These are phyloP conservation scores for Drosophila aldrichi DNA, from an alignment of 2,888 invertebrate genomes.

Conservation along the genomic window DNA sequence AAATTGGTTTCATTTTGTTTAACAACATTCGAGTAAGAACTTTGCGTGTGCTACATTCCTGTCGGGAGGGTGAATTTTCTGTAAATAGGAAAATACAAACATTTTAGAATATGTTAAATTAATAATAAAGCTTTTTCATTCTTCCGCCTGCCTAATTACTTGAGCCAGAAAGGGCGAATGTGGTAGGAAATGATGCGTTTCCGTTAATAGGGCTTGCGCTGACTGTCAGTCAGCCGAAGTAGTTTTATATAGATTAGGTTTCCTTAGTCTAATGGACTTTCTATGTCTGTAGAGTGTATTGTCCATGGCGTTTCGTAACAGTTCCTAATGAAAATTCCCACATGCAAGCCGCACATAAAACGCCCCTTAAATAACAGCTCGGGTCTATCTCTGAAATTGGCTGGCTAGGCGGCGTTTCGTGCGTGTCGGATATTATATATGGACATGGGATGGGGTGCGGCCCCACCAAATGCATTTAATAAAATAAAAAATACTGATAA, in stretches of 20 bases:
- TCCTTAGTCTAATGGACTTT: slow-evolving; percentile 35
- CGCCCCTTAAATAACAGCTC: slow-evolving; percentile 50
- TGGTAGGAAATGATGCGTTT: slow-evolving; percentile 6
- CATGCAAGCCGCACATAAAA: slow-evolving; percentile 78
- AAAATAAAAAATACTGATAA: slow-evolving; percentile 68
- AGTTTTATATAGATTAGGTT: slow-evolving; percentile 6
- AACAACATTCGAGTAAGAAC: not conserved
- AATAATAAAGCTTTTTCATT: not conserved
- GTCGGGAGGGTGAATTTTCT: not conserved
- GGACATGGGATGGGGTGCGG: slow-evolving; percentile 49
- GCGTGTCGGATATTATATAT: slow-evolving; percentile 53
- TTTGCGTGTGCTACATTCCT: not conserved
- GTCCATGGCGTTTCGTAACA: slow-evolving; percentile 15
- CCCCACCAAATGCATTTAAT: slow-evolving; percentile 65
- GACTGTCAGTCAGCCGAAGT: not conserved
- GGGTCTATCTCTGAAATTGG: slow-evolving; percentile 48
- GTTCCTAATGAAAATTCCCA: slow-evolving; percentile 53
- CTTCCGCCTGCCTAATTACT: slow-evolving; percentile 2
- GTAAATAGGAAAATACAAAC: not conserved
- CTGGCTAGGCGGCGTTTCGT: slow-evolving; percentile 26
- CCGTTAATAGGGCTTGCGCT: not conserved
- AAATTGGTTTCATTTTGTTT: not conserved
- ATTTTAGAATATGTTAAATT: not conserved
- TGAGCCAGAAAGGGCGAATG: not conserved
- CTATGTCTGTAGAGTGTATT: slow-evolving; percentile 9